Evolutionary conservation across 1,140 invertebrate species (phyloP), one percentile per base, ranked within the genome.

Genomic region (Hermetia illucens): DNA sequence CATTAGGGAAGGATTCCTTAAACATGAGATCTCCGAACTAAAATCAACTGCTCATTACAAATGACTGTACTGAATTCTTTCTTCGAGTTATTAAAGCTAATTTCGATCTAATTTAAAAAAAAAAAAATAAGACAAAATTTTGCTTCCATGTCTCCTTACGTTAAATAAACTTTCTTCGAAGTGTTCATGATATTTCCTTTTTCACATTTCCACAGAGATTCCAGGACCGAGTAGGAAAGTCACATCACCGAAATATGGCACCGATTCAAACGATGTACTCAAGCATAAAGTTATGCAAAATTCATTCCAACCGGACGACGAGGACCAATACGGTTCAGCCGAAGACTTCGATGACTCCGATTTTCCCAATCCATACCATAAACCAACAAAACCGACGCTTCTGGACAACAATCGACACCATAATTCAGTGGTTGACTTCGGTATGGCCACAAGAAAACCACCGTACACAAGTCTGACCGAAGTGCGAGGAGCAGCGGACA

Each of bases 171-270:
- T 27, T 17, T 17, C 12, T 36, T 17, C 18, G 19, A 16, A 33
- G 18, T 17, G 9, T 15, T 15, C 36, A 6, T n/a, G n/a, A n/a
- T n/a, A n/a, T 29, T 41, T 21, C 33, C 16, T 46, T 43, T 41
- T 38, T 44, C 53, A 15, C 43, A 55, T 42, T 45, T 43, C 44
- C 48, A 21, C 50, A 70, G 68, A 70, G 58, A 70, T 70, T 41
- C 67, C 67, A 24, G 68, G 66, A 34, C 66, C 67, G 38, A 69
- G 64, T 41, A 52, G 60, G 45, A 55, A 57, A 55, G 55, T 44
- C 46, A 46, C 50, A 21, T 40, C 48, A 38, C 49, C 46, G 37
- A 45, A 53, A 35, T 45, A 57, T 40, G 57, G 56, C 40, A 47
- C 50, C 43, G 57, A 59, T 48, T 50, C 55, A 47, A 60, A 60